Evolutionary conservation across 1,140 invertebrate species (phyloP).

Genomic region (Hormaphis cornu): DNA sequence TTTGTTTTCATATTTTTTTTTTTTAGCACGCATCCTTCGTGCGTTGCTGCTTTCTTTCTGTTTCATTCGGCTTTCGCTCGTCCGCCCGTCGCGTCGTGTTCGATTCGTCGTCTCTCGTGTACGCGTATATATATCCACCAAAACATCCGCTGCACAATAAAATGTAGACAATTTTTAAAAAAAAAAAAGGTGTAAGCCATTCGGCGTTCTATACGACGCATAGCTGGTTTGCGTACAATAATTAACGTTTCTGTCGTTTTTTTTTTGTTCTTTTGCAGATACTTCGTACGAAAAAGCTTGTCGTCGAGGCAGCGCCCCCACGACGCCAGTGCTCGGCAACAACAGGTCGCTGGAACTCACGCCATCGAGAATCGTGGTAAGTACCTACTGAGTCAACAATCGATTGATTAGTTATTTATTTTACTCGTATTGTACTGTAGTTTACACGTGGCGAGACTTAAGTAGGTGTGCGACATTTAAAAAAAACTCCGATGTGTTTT

Average conservation of each 20-base stretch:
- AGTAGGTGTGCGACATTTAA: too few relatives aligned
- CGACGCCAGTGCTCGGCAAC: constrained; percentile 64
- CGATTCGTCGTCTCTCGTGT: not conserved
- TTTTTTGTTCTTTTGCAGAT: constrained; percentile 51
- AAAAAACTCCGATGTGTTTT: too few relatives aligned
- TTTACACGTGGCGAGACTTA: too few relatives aligned
- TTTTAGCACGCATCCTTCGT: constrained; percentile 6
- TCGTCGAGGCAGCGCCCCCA: constrained; percentile 70
- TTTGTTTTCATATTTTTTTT: not conserved
- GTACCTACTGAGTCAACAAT: too few relatives aligned
- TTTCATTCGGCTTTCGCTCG: constrained; percentile 26
- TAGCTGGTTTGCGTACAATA: too few relatives aligned
- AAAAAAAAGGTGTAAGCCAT: too few relatives aligned
- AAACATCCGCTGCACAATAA: too few relatives aligned
- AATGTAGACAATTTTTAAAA: too few relatives aligned
- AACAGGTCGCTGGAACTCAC: constrained; percentile 50
- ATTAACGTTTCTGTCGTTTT: not conserved
- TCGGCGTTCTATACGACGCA: too few relatives aligned
- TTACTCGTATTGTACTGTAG: not conserved
- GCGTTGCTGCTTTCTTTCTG: too few relatives aligned
- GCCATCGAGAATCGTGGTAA: constrained; percentile 60
- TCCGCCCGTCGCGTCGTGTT: constrained; percentile 24
- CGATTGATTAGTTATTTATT: not conserved
- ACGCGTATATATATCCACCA: not conserved
- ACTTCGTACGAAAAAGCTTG: constrained; percentile 84